These are phyloP conservation scores for Ibycter americanus DNA, from an alignment of 2,797 vertebrate genomes.

Conservation along the genomic window DNA sequence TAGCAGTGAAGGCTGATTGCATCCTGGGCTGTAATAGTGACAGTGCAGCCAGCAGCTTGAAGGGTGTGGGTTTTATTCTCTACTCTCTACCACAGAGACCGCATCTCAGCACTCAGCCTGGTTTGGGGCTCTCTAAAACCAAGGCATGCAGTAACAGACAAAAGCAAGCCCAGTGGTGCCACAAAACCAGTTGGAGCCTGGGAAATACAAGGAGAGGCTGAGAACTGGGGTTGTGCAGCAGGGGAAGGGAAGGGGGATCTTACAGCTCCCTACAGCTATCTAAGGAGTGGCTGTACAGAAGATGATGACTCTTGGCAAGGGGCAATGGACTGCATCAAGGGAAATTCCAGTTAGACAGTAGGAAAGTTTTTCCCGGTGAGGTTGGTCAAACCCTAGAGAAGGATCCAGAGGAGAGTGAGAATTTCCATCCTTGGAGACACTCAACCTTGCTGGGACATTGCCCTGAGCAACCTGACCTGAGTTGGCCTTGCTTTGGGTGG, in stretches of 20 bases:
- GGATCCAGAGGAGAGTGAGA: not conserved
- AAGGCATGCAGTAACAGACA: too few relatives aligned
- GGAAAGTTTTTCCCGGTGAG: not conserved
- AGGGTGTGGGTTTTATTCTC: not conserved
- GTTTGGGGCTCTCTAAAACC: not conserved
- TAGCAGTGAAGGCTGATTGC: not conserved
- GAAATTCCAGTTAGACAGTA: not conserved
- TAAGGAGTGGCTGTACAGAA: not conserved
- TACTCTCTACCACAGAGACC: not conserved
- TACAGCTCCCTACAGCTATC: fast-evolving
- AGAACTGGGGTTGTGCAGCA: not conserved
- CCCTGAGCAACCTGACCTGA: not conserved
- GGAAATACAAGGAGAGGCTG: fast-evolving
- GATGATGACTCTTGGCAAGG: not conserved
- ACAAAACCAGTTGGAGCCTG: not conserved
- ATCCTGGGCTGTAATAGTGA: not conserved
- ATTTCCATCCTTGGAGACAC: not conserved
- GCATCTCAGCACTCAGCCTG: not conserved
- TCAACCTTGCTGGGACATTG: not conserved
- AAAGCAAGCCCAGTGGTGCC: not conserved
- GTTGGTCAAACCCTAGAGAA: not conserved
- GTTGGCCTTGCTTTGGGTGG: not conserved
- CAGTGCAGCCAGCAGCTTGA: not conserved
- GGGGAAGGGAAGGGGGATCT: not conserved
- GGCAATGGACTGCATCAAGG: not conserved